phyloP scores from a whole-genome alignment of 1,140 invertebrate species.

The Orussus abietinus region DNA sequence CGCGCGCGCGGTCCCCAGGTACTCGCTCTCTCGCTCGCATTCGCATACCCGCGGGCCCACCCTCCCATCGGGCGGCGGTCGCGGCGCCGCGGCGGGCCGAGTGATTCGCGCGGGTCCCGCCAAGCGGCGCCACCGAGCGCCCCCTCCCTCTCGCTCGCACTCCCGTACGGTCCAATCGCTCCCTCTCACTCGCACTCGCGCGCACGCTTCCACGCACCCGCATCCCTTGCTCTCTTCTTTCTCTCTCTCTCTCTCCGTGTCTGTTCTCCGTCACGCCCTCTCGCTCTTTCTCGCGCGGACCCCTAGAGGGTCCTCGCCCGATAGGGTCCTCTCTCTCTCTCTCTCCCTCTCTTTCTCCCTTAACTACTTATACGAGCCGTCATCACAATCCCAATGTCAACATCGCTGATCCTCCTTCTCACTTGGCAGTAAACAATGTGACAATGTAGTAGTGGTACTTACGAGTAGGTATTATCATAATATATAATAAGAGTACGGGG shows the following conservation, averaged over 20 bases:
- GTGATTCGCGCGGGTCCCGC: too few relatives aligned
- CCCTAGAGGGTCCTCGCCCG: conserved; percentile 19
- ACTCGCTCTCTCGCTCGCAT: conserved; percentile 4
- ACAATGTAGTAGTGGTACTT: conserved; percentile 55
- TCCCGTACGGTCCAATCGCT: conserved; percentile 3
- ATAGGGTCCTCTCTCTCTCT: conserved; percentile 17
- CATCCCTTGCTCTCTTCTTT: conserved; percentile 10
- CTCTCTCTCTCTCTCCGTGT: conserved; percentile 8
- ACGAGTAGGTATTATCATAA: conserved; percentile 45
- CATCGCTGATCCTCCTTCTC: conserved; percentile 34
- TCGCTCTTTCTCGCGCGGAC: conserved; percentile 11
- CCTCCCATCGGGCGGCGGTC: too few relatives aligned
- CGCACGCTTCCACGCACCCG: conserved; percentile 13
- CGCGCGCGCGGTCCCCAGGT: too few relatives aligned
- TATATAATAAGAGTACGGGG: conserved; percentile 50
- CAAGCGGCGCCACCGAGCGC: too few relatives aligned
- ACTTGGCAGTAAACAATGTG: conserved; percentile 55
- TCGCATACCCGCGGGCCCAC: conserved; percentile 8
- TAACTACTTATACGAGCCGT: conserved; percentile 44
- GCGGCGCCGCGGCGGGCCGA: too few relatives aligned
- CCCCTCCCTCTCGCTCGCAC: too few relatives aligned
- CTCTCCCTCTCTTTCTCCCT: conserved; percentile 18
- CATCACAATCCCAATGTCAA: conserved; percentile 48
- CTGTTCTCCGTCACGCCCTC: conserved; percentile 2
- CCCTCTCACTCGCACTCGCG: conserved; percentile 2